Percentiles rank a stretch among this genome's conserved stretches.
Evolutionary conservation across 2,113 vertebrate genomes (phyloP).

Genomic region (Hippocampus guttulatus): DNA sequence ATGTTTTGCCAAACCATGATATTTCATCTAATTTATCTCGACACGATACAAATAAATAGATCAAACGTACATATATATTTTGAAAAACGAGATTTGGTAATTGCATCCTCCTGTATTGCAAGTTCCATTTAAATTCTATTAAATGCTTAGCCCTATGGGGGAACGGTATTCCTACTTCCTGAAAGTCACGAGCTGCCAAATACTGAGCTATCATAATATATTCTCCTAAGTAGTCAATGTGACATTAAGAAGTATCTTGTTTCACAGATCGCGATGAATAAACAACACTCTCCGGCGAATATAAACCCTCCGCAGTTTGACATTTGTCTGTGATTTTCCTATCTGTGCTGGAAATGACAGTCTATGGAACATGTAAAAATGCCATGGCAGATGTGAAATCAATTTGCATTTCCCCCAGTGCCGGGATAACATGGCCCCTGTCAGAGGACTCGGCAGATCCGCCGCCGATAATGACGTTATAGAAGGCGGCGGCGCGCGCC

Average conservation of each 20-base stretch:
- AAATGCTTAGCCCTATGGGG: too few species aligned
- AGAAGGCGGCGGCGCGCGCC: conserved; percentile 57
- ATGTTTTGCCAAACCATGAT: too few species aligned
- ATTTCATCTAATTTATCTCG: too few species aligned
- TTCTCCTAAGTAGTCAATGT: conserved; percentile 37
- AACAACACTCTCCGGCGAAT: conserved; percentile 66
- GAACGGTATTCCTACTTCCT: conserved; percentile 16
- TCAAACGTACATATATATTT: too few species aligned
- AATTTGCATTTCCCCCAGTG: conserved; percentile 78
- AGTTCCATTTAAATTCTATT: too few species aligned
- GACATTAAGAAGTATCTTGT: conserved; percentile 67
- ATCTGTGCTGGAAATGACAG: conserved; percentile 72
- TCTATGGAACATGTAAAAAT: conserved; percentile 74
- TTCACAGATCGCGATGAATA: conserved; percentile 64
- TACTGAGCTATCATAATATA: neutral
- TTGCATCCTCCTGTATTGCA: too few species aligned
- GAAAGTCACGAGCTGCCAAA: neutral
- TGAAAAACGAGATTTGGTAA: too few species aligned
- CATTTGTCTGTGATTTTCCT: conserved; percentile 77
- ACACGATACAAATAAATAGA: too few species aligned
- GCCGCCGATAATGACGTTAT: conserved; percentile 75
- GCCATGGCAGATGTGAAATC: conserved; percentile 78
- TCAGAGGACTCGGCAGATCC: conserved; percentile 73
- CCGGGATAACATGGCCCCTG: conserved; percentile 72
- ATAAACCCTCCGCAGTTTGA: conserved; percentile 65